Base-by-base conservation (phyloP, 2,888 invertebrate species). In the Ptilodon capucinus region DNA sequence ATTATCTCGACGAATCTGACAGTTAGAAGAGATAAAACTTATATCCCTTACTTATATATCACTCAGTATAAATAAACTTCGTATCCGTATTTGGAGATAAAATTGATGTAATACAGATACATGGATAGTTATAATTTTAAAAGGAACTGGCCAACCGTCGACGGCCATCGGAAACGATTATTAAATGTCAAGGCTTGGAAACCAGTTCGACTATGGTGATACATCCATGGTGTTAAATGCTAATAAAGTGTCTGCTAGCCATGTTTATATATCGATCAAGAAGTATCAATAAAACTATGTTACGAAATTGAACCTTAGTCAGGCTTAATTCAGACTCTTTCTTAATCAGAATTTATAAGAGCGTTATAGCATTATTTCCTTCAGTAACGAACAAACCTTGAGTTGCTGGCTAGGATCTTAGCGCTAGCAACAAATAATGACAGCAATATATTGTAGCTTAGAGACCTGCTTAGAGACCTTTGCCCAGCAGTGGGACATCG, bases 101-200 rank as follows among this genome's bases (percentile, higher is more conserved):
- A 17, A 35, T 35, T 35, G 35, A 4, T 35, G 9, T 18, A 17
- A 17, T 21, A 21, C 19, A 39, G 21, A 18, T 11, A 21, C 11
- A 39, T 39, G 11, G 17, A 14, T 17, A 18, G 14, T 32, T 11
- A 48, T n/a, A 42, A 53, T 42, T 25, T 40, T 42, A 40, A 50
- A 44, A 16, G 39, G 40, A 21, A 39, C 23, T n/a, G 42, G 43
- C 49, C 17, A 60, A 52, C 53, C 45, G n/a, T n/a, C n/a, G 50
- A 51, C 55, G 56, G 57, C 48, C 61, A 55, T 60, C 48, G 62
- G 60, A 61, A 67, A 56, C 54, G 47, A 55, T 61, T 68, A 60
- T 44, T 48, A 74, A 79, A 79, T 78, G 78, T 72, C 78, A 79
- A 77, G 78, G 78, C 49, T 76, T 57, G 23, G n/a, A 51, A 77